Percentiles rank a stretch among this genome's conserved stretches.
Evolutionary conservation across 2,113 vertebrate species (phyloP).

Genomic region (Dipodomys merriami): DNA sequence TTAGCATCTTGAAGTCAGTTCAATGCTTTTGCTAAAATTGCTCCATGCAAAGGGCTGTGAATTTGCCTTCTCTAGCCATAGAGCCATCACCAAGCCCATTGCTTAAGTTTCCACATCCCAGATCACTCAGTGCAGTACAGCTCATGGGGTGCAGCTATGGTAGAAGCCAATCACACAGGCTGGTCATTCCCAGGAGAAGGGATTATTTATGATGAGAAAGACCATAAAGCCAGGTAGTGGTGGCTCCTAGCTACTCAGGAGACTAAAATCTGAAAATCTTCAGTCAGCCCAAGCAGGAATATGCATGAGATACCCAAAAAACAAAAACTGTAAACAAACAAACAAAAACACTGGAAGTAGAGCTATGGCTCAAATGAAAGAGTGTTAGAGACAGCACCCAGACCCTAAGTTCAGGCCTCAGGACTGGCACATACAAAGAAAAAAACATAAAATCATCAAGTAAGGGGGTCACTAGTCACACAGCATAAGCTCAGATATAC

Average conservation of each 20-base stretch:
- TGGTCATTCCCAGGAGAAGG: neutral
- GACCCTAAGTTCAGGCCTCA: too few species aligned
- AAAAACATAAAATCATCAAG: neutral
- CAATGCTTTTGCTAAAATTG: neutral
- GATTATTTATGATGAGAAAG: neutral
- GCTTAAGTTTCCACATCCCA: neutral
- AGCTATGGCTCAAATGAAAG: too few species aligned
- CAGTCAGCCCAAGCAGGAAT: too few species aligned
- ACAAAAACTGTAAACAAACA: too few species aligned
- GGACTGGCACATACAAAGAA: too few species aligned
- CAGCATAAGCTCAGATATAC: neutral
- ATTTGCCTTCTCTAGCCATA: neutral
- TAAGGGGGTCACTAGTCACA: neutral
- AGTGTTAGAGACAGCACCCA: too few species aligned
- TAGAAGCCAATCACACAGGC: neutral
- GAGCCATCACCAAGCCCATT: neutral
- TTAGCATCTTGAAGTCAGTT: slow-evolving; percentile 21
- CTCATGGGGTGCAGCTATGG: too few species aligned
- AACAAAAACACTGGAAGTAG: too few species aligned
- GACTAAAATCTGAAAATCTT: too few species aligned
- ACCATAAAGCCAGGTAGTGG: too few species aligned
- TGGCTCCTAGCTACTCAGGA: too few species aligned
- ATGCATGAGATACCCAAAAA: too few species aligned
- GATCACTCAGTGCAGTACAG: neutral
- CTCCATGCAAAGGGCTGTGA: neutral